Base-by-base conservation (phyloP, 2,888 invertebrate species). In the Hirtodrosophila duncani region DNA sequence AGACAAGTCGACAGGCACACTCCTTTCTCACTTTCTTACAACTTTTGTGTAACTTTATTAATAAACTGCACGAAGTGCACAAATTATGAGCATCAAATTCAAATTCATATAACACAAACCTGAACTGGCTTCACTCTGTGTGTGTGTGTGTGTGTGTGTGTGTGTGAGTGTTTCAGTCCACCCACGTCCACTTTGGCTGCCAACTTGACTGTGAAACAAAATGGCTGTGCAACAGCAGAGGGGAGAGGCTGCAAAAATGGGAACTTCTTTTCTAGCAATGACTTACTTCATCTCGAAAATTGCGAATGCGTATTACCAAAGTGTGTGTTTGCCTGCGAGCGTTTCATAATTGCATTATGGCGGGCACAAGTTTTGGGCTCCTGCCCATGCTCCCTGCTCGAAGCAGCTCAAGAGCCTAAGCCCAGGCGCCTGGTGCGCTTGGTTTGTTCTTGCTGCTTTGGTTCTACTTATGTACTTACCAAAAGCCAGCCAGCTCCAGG, bases 291-390 rank as follows among this genome's bases (percentile, higher is more conserved):
- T 64, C 65, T 56, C 37, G 38, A 20, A 62, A 74, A 74, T 53
- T 65, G 81, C 62, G 56, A 74, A 42, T 74, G 75, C 75, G 62
- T 74, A 81, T 78, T 81, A 65, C 45, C 45, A 52, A 68, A 60
- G 55, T 46, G 45, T 63, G 44, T 37, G 51, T 52, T 34, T 31
- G 70, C 63, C 81, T 56, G 46, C 48, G 34, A 67, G 81, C 75
- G 45, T 26, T 50, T 56, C 60, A 57, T 78, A 81, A 81, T 74
- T 74, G 71, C 77, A 57, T 78, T 81, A 63, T 37, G 46, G 27
- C 53, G 49, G n/a, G 57, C 67, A 53, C 50, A 56, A 49, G 38
- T 38, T 31, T 31, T 17, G 11, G n/a, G n/a, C n/a, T n/a, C n/a
- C n/a, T n/a, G n/a, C n/a, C n/a, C n/a, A n/a, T n/a, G n/a, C n/a